These are phyloP conservation scores for Callosobruchus maculatus DNA, from an alignment of 2,888 invertebrate species.

Conservation along the genomic window DNA sequence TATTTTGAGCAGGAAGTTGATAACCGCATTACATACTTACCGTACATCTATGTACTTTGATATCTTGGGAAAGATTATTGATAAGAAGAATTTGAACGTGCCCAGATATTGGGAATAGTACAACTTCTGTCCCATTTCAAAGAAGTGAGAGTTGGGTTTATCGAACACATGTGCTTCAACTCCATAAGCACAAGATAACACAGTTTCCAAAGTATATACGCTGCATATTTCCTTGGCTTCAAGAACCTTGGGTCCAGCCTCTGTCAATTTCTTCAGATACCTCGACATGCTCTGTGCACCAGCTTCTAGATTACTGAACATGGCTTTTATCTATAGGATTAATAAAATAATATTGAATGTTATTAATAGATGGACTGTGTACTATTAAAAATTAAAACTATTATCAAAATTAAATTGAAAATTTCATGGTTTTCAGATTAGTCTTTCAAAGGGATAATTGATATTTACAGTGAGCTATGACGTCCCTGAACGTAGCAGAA, in stretches of 20 bases:
- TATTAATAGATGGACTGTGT: no score
- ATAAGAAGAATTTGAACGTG: conserved; percentile 12
- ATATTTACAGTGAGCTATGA: no score
- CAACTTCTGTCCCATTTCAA: conserved; percentile 10
- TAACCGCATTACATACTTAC: conserved; percentile 1
- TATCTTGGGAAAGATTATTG: conserved; percentile 5
- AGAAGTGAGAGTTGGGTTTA: conserved; percentile 14
- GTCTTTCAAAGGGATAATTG: no score
- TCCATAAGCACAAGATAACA: conserved; percentile 48
- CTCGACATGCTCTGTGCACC: conserved; percentile 46
- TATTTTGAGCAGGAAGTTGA: no score
- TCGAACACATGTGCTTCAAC: conserved; percentile 44
- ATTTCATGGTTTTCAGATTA: no score
- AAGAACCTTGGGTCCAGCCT: conserved; percentile 33
- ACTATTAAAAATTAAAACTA: no score
- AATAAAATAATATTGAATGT: no score
- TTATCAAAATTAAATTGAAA: no score
- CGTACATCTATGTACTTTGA: background rate
- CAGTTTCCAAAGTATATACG: conserved; percentile 40
- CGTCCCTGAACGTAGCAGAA: no score
- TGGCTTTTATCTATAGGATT: conserved; percentile 45
- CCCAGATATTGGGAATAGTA: conserved; percentile 10
- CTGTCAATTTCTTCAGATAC: conserved; percentile 41
- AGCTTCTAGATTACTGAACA: conserved; percentile 50
- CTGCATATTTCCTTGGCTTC: conserved; percentile 43